Percentiles rank a stretch among this genome's conserved stretches.
These are phyloP conservation scores for Cyclura pinguis DNA, from an alignment of 2,797 vertebrate genomes.

Conservation along the genomic window DNA sequence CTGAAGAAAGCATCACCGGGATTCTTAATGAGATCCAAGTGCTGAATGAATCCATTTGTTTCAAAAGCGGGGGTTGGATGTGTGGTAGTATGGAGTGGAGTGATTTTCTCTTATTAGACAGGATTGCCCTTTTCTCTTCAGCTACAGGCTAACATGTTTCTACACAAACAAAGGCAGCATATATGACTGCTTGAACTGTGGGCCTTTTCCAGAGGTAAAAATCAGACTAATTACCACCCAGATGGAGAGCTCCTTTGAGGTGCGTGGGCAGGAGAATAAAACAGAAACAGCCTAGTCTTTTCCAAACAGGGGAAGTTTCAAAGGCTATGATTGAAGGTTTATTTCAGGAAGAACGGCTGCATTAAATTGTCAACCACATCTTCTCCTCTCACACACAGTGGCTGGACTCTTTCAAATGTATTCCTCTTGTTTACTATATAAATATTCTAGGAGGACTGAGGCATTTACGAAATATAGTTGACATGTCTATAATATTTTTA, in stretches of 20 bases:
- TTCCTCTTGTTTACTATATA: neutral
- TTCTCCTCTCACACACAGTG: neutral
- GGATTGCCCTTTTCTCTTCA: neutral
- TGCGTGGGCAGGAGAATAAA: slow-evolving; percentile 29
- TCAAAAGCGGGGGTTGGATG: neutral
- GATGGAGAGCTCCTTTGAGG: slow-evolving; percentile 20
- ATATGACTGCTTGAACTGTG: slow-evolving; percentile 21
- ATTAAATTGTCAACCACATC: slow-evolving; percentile 26
- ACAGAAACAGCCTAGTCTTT: slow-evolving; percentile 10
- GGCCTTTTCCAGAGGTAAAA: slow-evolving; percentile 14
- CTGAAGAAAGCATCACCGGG: neutral
- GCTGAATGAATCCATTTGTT: neutral
- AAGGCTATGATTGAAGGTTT: slow-evolving; percentile 26
- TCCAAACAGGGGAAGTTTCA: slow-evolving; percentile 24
- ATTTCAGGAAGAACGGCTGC: slow-evolving; percentile 15
- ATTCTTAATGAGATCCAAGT: neutral
- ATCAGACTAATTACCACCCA: slow-evolving; percentile 27
- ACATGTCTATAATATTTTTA: neutral
- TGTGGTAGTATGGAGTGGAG: neutral
- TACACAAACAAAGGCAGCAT: slow-evolving; percentile 17
- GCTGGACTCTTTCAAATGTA: neutral
- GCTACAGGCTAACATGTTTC: neutral
- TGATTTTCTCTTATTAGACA: slow-evolving; percentile 8
- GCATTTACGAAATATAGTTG: neutral
- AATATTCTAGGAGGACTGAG: slow-evolving; percentile 10